These are phyloP conservation scores for Sitobion miscanthi DNA, from an alignment of 1,140 invertebrate genomes.

Conservation along the genomic window DNA sequence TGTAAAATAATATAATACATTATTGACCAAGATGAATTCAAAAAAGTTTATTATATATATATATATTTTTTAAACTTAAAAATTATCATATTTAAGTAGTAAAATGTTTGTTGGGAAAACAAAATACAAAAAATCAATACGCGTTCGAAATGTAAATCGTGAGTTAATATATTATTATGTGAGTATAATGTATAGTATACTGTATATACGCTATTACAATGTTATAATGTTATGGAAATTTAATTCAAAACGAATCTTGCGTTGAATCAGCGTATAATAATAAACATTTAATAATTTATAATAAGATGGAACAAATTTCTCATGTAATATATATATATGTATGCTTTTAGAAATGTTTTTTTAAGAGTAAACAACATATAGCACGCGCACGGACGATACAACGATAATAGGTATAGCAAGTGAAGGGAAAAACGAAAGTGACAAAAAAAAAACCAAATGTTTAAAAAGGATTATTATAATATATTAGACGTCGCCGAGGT, in stretches of 20 bases:
- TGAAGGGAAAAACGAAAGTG: conserved; percentile 35
- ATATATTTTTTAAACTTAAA: background rate
- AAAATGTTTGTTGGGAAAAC: background rate
- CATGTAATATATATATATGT: background rate
- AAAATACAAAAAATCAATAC: conserved; percentile 1
- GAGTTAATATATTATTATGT: background rate
- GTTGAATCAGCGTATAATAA: background rate
- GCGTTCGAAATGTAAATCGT: background rate
- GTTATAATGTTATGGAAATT: background rate
- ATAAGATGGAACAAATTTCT: background rate
- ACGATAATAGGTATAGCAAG: background rate
- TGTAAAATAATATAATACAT: background rate
- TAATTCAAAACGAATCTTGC: background rate
- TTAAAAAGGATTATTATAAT: conserved; percentile 7
- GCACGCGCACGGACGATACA: background rate
- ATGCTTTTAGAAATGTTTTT: background rate
- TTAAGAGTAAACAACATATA: background rate
- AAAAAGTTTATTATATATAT: background rate
- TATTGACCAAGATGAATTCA: background rate
- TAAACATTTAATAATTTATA: background rate
- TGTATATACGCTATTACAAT: background rate
- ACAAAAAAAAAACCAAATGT: background rate
- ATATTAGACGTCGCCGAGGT: conserved; percentile 5
- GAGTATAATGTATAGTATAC: background rate
- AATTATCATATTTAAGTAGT: background rate